Conservation (phyloP, 2,888 invertebrate genomes). For the Pogonocherus hispidulus region DNA sequence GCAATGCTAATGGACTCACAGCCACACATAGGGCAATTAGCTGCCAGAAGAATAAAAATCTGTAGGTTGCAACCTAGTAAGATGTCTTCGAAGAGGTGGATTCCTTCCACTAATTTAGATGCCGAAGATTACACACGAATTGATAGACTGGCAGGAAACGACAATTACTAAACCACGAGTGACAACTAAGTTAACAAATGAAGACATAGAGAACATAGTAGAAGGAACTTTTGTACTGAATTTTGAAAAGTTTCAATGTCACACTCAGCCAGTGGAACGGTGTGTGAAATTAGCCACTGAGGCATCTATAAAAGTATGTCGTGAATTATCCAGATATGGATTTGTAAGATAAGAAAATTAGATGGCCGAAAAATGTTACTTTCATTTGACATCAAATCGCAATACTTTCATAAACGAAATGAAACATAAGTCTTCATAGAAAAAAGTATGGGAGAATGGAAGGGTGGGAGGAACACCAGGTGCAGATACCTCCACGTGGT, state of each 20-base stretch:
- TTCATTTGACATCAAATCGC: no score
- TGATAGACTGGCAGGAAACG: background rate
- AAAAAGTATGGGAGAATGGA: background rate
- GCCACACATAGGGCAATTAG: background rate
- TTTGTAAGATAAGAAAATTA: conserved; percentile 6
- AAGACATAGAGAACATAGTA: background rate
- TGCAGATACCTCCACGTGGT: conserved; percentile 14
- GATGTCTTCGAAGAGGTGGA: background rate
- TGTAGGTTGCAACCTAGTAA: background rate
- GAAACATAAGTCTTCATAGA: background rate
- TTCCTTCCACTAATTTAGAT: background rate
- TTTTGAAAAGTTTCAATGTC: conserved; percentile 1
- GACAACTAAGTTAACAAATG: background rate
- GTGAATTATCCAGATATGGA: conserved; percentile 1
- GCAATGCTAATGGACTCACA: background rate
- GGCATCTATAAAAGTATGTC: background rate
- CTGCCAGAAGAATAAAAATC: background rate
- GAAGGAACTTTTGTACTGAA: background rate
- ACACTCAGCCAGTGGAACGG: background rate
- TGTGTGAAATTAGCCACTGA: conserved; percentile 3
- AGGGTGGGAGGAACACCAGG: background rate
- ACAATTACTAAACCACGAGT: background rate
- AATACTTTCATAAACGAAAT: background rate
- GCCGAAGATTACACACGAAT: background rate
- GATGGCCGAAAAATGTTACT: conserved; percentile 1